Conservation (phyloP, 2,797 vertebrate species). For the Hoplostethus mediterraneus region DNA sequence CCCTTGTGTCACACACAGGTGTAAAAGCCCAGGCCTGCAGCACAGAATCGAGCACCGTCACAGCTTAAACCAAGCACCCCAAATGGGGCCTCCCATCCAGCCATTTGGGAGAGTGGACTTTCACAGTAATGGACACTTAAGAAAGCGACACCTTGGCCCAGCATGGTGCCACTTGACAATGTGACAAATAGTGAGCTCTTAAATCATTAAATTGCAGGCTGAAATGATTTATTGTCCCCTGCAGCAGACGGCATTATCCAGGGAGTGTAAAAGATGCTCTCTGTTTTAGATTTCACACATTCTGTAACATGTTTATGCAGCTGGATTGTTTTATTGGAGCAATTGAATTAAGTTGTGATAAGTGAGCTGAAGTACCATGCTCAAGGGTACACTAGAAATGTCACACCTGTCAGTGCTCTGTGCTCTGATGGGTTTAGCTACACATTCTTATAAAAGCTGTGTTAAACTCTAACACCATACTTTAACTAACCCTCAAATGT, state of each 20-base stretch:
- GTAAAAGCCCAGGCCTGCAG: constrained; percentile 72
- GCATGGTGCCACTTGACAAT: constrained; percentile 80
- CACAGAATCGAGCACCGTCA: constrained; percentile 68
- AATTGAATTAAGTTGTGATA: constrained; percentile 83
- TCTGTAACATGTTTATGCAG: constrained; percentile 88
- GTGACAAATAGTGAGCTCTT: constrained; percentile 80
- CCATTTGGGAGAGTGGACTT: constrained; percentile 86
- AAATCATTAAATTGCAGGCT: constrained; percentile 79
- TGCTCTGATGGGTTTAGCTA: constrained; percentile 23
- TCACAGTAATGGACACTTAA: constrained; percentile 83
- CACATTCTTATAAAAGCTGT: constrained; percentile 37
- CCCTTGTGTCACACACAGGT: constrained; percentile 79
- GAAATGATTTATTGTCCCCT: constrained; percentile 82
- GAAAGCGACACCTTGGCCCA: constrained; percentile 82
- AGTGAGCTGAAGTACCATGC: constrained; percentile 76
- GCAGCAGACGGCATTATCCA: constrained; percentile 71
- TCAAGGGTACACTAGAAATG: constrained; percentile 72
- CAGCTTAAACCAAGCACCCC: constrained; percentile 64
- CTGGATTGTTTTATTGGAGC: constrained; percentile 88
- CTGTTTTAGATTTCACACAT: constrained; percentile 84
- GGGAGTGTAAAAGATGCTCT: constrained; percentile 80
- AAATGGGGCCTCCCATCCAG: constrained; percentile 81
- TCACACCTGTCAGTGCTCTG: constrained; percentile 70
- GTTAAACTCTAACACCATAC: constrained; percentile 33
- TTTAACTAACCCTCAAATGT: constrained; percentile 30